These are phyloP conservation scores for Leucoraja erinaceus DNA, from an alignment of 2,113 vertebrate species.

Conservation along the genomic window DNA sequence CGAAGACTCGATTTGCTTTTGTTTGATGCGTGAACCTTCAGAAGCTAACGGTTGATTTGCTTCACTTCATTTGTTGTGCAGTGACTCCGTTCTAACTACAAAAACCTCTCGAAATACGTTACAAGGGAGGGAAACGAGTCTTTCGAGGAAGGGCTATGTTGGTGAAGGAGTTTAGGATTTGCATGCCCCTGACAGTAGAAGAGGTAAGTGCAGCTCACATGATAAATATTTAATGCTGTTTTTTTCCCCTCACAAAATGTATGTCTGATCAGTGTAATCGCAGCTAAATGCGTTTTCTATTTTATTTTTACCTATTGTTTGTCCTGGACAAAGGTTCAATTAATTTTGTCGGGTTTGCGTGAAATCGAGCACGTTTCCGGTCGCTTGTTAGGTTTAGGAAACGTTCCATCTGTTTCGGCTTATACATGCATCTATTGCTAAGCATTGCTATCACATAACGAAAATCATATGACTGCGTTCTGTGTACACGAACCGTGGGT, in stretches of 20 bases:
- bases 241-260: background rate
- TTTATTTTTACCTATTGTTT: background rate
- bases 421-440: background rate
- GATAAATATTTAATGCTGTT: slow-evolving; percentile 36
- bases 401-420: slow-evolving; percentile 14
- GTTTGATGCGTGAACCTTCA: slow-evolving; percentile 34
- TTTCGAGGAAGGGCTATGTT: slow-evolving; percentile 68
- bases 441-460: slow-evolving; percentile 16
- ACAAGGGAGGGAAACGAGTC: slow-evolving; percentile 2
- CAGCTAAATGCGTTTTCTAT: background rate
- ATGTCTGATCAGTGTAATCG: background rate
- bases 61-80: slow-evolving; percentile 9
- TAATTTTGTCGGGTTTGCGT: background rate
- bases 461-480: slow-evolving; percentile 29
- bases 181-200: slow-evolving; percentile 91
- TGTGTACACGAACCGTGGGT: background rate
- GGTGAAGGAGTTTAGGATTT: slow-evolving; percentile 96
- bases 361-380: background rate
- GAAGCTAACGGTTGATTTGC: slow-evolving; percentile 25
- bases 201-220: slow-evolving; percentile 68
- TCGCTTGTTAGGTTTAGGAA: slow-evolving; percentile 18
- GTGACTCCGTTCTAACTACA: background rate
- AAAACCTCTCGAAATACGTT: background rate
- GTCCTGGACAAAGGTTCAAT: background rate
- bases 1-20: slow-evolving; percentile 2